Base-by-base conservation (phyloP, 2,797 vertebrate species). In the Peromyscus aztecus region DNA sequence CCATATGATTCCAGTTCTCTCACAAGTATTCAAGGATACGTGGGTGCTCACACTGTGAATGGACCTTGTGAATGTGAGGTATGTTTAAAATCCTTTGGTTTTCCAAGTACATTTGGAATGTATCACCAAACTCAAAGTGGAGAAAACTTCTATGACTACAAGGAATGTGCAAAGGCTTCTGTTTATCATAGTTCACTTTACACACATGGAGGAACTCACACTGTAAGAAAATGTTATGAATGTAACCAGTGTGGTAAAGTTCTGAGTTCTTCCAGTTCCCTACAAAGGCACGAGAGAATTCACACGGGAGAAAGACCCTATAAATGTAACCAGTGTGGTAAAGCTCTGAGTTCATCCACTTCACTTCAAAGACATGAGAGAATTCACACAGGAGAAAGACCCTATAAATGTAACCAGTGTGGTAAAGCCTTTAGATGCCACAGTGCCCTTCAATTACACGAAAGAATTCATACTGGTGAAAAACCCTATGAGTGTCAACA, bases 221-320 rank as follows among this genome's bases (percentile, higher is more conserved):
- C 37, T 76, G 71, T 61, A 76, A 76, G 71, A 34, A 89, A 89
- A 46, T 46, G 71, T 46, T 89, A 75, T 5, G 57, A 75, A 21
- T 89, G 87, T n/a, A 46, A 59, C 17, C 69, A 89, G 71, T 89
- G 87, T n/a, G 87, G 87, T 2, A 89, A 89, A 61, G 37, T 10
- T 46, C 87, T 89, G 37, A 89, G 87, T 46, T 89, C 87, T n/a
- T 76, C 71, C 27, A 89, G 71, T 76, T 89, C 87, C 52, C 87
- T 89, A 46, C 87, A 89, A 11, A 89, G 87, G 37, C 87, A 89
- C 34, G 87, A 89, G 87, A 59, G 87, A n/a, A 89, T 89, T 61
- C 87, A 89, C 37, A 89, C 87, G 3, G 87, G 87, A 76, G 87
- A 89, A 59, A 89, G 71, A 76, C 87, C 87, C 40, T 76, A 75